Conservation (phyloP, 2,888 invertebrate genomes). For the Drosophila tanythrix region DNA sequence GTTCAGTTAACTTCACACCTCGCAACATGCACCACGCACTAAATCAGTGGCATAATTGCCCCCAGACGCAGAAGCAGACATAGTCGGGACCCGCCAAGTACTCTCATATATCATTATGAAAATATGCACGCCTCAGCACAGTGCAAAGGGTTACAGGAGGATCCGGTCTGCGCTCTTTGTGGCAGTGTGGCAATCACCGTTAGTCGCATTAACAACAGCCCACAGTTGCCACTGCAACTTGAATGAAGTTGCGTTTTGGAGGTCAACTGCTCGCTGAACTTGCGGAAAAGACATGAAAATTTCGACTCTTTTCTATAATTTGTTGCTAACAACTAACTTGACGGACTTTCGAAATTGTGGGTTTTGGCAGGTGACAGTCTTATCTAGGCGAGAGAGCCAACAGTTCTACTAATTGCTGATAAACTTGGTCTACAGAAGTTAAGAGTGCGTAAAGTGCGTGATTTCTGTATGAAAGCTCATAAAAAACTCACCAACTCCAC, state of each 20-base stretch:
- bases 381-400: slow-evolving; percentile 10
- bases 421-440: slow-evolving; percentile 31
- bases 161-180: slow-evolving; percentile 35
- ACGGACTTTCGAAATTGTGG: slow-evolving; percentile 43
- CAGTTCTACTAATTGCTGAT: slow-evolving; percentile 26
- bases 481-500: slow-evolving; percentile 54
- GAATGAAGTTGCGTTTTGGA: slow-evolving; percentile 50
- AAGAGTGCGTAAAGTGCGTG: slow-evolving; percentile 29
- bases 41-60: slow-evolving; percentile 79
- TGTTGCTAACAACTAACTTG: background rate
- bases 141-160: slow-evolving; percentile 36
- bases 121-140: slow-evolving; percentile 71
- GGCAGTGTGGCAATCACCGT: slow-evolving; percentile 26
- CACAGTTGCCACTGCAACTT: slow-evolving; percentile 50
- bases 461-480: slow-evolving; percentile 53
- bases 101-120: slow-evolving; percentile 68
- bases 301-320: slow-evolving; percentile 40
- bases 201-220: slow-evolving; percentile 47
- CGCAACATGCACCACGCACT: slow-evolving; percentile 63
- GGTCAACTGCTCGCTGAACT: slow-evolving; percentile 69
- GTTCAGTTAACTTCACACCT: slow-evolving; percentile 77
- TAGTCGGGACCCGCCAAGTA: slow-evolving; percentile 31
- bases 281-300: slow-evolving; percentile 46
- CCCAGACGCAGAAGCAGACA: slow-evolving; percentile 8
- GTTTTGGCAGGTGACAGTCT: slow-evolving; percentile 3